These are phyloP conservation scores for Eubasilissa regina DNA, from an alignment of 1,140 invertebrate species.

Conservation along the genomic window DNA sequence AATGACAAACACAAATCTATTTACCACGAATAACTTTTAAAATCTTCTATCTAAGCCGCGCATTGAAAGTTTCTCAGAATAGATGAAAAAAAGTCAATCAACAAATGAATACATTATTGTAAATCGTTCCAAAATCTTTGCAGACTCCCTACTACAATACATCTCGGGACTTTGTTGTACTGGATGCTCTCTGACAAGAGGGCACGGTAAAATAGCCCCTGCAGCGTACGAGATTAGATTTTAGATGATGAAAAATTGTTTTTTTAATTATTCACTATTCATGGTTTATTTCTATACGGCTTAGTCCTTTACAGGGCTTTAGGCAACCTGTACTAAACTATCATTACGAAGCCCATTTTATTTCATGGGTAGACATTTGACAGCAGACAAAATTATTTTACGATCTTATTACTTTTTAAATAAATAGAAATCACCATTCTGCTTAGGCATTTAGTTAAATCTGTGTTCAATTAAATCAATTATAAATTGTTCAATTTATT, in stretches of 20 bases:
- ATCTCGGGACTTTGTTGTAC: background rate
- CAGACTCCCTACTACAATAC: background rate
- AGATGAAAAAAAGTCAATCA: background rate
- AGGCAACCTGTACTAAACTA: background rate
- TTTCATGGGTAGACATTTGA: no score
- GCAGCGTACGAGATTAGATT: constrained; percentile 40
- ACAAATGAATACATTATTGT: constrained; percentile 17
- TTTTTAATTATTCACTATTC: constrained; percentile 41
- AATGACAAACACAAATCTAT: no score
- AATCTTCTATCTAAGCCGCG: no score
- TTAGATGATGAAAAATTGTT: constrained; percentile 34
- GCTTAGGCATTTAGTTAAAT: no score
- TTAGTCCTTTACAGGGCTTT: no score
- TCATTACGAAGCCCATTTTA: background rate
- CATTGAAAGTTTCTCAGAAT: no score
- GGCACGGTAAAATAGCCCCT: constrained; percentile 26
- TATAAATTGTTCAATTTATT: no score
- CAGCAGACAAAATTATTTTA: no score
- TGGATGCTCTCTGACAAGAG: constrained; percentile 11
- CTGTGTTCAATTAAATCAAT: no score
- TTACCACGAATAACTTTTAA: no score
- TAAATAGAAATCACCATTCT: no score
- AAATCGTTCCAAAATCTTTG: background rate
- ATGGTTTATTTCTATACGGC: background rate
- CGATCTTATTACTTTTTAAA: no score